These are phyloP conservation scores for Ditylenchus weischeri DNA, from an alignment of 2,888 invertebrate genomes.

Conservation along the genomic window DNA sequence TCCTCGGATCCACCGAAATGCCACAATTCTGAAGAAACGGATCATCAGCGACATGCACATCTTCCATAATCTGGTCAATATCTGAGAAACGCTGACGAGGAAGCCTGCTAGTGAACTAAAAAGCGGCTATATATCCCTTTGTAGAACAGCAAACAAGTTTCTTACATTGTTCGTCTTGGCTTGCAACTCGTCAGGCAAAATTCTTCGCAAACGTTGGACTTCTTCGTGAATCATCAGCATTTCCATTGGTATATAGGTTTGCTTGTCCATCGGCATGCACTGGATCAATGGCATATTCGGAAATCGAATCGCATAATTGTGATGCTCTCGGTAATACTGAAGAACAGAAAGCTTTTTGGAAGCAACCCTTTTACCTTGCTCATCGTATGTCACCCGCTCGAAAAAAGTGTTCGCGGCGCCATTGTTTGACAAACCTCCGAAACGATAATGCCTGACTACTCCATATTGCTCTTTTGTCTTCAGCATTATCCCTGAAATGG, in stretches of 20 bases:
- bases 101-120: conserved; percentile 20
- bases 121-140: not conserved
- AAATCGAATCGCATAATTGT: not conserved
- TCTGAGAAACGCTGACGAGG: conserved; percentile 25
- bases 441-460: conserved; percentile 7
- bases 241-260: conserved; percentile 8
- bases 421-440: conserved; percentile 11
- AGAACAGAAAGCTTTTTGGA: not conserved
- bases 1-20: conserved; percentile 24
- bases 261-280: conserved; percentile 6
- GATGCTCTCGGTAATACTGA: not conserved
- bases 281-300: conserved; percentile 12
- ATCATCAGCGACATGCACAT: conserved; percentile 7
- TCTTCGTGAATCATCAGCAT: conserved; percentile 6
- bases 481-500: conserved; percentile 6
- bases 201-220: conserved; percentile 2
- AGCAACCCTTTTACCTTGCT: not conserved
- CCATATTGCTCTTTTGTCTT: conserved; percentile 3
- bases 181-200: conserved; percentile 1
- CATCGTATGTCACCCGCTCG: not conserved
- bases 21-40: conserved; percentile 19
- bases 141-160: not conserved
- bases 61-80: conserved; percentile 21
- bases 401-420: not conserved
- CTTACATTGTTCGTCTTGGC: conserved; percentile 5